Percentiles rank a stretch among this genome's conserved stretches.
Evolutionary conservation across 2,797 vertebrate genomes (phyloP).

Genomic region (Sorex maritimensis): DNA sequence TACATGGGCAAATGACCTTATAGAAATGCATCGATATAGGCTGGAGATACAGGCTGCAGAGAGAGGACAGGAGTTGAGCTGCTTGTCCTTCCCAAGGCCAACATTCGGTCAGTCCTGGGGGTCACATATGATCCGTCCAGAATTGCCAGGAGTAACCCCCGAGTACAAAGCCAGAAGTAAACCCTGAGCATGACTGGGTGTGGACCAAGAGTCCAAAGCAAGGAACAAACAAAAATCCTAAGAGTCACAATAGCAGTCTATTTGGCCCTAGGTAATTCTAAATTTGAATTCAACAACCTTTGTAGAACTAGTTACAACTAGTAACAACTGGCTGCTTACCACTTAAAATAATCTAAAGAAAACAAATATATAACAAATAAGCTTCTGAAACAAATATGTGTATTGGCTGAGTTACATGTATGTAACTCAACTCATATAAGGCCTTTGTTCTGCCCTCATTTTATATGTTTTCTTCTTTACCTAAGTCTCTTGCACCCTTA

Average conservation of each 20-base stretch:
- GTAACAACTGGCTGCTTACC: neutral
- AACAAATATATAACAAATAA: neutral
- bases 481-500: neutral
- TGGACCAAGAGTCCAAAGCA: too few species aligned
- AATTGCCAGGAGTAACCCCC: too few species aligned
- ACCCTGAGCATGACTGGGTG: too few species aligned
- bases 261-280: neutral
- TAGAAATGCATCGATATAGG: neutral
- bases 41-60: neutral
- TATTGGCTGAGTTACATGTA: neutral
- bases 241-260: neutral
- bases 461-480: neutral
- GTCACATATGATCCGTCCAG: too few species aligned
- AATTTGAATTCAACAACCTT: neutral
- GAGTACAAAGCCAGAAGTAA: too few species aligned
- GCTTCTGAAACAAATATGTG: neutral
- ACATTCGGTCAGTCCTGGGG: too few species aligned
- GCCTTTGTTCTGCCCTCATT: neutral
- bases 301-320: neutral
- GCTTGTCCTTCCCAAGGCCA: too few species aligned
- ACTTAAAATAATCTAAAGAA: neutral
- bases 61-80: too few species aligned
- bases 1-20: neutral
- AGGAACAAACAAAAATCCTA: too few species aligned
- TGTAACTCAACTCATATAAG: too few species aligned